A percentile compares a stretch with the other conserved stretches of the same genome.
Evolutionary conservation across 2,888 invertebrate species (phyloP).

Genomic region (Tipula lateralis): DNA sequence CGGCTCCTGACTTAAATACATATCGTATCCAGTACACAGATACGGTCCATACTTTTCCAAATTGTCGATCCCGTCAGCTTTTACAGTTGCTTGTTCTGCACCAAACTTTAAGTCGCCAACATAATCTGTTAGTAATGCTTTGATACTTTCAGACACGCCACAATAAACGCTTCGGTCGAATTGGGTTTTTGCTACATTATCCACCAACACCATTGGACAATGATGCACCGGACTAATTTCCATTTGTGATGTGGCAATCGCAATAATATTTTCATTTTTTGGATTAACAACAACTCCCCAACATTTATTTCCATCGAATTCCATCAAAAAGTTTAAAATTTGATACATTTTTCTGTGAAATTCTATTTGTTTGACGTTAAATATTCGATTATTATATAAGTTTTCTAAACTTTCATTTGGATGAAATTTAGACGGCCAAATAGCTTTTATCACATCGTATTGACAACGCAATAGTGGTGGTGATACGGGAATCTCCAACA

Average conservation of each 20-base stretch:
- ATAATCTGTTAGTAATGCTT: slow-evolving; percentile 45
- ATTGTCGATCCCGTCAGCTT: slow-evolving; percentile 41
- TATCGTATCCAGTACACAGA: slow-evolving; percentile 81
- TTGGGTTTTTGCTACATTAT: slow-evolving; percentile 78
- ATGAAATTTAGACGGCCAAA: slow-evolving; percentile 85
- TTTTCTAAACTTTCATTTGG: slow-evolving; percentile 69
- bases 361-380: slow-evolving; percentile 52
- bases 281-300: slow-evolving; percentile 68
- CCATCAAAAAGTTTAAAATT: slow-evolving; percentile 41
- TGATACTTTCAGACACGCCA: slow-evolving; percentile 50
- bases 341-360: slow-evolving; percentile 58
- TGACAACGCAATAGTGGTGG: slow-evolving; percentile 64
- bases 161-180: slow-evolving; percentile 51
- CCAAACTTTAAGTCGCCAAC: slow-evolving; percentile 51
- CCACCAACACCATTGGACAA: slow-evolving; percentile 78
- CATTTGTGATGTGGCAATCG: slow-evolving; percentile 55
- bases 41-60: slow-evolving; percentile 56
- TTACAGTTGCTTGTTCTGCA: slow-evolving; percentile 47
- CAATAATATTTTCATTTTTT: slow-evolving; percentile 56
- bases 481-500: slow-evolving; percentile 56
- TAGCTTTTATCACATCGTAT: slow-evolving; percentile 54
- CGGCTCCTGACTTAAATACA: slow-evolving; percentile 79
- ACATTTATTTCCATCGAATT: slow-evolving; percentile 45
- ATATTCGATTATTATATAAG: slow-evolving; percentile 58
- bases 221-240: slow-evolving; percentile 70